Evolutionary conservation across 1,140 invertebrate species (phyloP).

Genomic region (Lepidurus packardi): DNA sequence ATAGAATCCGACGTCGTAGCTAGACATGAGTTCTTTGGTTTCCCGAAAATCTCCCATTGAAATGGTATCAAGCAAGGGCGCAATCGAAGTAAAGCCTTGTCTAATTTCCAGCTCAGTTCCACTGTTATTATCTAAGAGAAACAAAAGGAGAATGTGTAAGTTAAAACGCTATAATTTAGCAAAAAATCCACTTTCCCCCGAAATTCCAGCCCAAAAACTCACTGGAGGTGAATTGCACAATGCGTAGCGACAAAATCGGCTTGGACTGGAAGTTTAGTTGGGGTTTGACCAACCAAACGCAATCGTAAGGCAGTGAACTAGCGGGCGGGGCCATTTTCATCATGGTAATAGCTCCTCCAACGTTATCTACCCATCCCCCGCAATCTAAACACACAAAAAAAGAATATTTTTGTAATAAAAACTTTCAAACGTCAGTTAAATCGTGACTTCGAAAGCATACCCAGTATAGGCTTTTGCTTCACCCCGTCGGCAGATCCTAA

Average conservation of each 20-base stretch:
- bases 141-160: not conserved
- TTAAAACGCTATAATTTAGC: conserved; percentile 20
- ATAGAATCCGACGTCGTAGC: conserved; percentile 61
- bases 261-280: conserved; percentile 60
- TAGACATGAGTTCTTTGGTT: conserved; percentile 54
- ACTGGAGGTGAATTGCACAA: conserved; percentile 55
- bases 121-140: not conserved
- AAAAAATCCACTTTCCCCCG: conserved; percentile 49
- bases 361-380: conserved; percentile 64
- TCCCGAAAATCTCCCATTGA: conserved; percentile 38
- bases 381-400: conserved; percentile 52
- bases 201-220: conserved; percentile 41
- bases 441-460: not conserved
- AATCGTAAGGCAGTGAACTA: conserved; percentile 54
- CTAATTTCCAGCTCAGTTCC: conserved; percentile 55
- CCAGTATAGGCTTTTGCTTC: conserved; percentile 35
- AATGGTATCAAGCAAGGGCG: conserved; percentile 55
- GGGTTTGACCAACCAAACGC: conserved; percentile 65
- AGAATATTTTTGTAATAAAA: conserved; percentile 50
- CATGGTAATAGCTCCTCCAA: conserved; percentile 69
- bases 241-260: conserved; percentile 61
- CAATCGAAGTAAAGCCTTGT: conserved; percentile 61
- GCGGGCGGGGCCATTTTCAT: conserved; percentile 63
- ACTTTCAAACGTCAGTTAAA: conserved; percentile 44
- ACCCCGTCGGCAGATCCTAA: conserved; percentile 51